Conservation (phyloP, 2,797 vertebrate genomes). For the Pempheris klunzingeri region DNA sequence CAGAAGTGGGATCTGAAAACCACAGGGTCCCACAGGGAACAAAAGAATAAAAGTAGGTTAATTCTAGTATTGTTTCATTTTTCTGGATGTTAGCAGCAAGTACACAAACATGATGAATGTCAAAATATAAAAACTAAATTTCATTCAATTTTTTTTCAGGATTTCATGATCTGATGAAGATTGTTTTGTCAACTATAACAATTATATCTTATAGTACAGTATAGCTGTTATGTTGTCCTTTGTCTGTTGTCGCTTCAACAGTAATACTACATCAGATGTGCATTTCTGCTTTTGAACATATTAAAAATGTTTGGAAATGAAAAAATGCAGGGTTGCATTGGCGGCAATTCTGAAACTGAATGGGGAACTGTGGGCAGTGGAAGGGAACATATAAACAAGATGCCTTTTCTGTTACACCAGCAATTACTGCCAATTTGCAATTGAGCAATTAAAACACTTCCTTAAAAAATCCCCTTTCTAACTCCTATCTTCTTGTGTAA, state of each 20-base stretch:
- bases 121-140: neutral
- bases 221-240: neutral
- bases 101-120: neutral
- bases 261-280: neutral
- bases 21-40: neutral
- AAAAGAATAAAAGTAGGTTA: neutral
- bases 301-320: neutral
- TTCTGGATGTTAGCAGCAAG: neutral
- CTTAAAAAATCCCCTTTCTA: neutral
- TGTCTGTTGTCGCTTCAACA: neutral
- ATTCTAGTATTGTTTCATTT: neutral
- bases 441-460: neutral
- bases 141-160: neutral
- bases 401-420: neutral
- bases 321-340: neutral
- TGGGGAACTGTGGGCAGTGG: neutral
- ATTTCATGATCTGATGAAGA: neutral
- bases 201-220: no score
- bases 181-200: neutral
- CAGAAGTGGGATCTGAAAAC: slow-evolving; percentile 1
- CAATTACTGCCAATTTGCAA: neutral
- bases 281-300: neutral
- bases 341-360: neutral
- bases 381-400: no score
- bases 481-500: neutral